Evolutionary conservation across 2,113 vertebrate species (phyloP), one percentile per base, ranked within the genome.

Genomic region (Periophthalmodon schlosseri): DNA sequence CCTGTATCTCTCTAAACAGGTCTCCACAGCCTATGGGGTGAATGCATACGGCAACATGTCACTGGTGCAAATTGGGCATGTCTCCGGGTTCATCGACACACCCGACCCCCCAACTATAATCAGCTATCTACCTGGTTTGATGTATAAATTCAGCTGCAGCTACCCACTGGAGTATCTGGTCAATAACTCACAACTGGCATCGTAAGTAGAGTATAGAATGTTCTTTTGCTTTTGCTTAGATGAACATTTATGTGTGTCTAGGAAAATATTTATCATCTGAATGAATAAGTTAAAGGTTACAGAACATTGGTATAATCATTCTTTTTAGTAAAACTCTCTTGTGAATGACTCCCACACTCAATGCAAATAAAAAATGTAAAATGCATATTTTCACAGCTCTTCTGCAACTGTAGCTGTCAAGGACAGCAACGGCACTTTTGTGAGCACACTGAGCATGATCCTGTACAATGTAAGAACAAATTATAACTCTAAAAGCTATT

Each of bases 101-200:
- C 97, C 97, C 74, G 97, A 99, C 71, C 97, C 97, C 24, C 95
- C 96, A 70, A 93, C 96, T 0, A 94, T 98, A 76, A 99, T 99
- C 93, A 99, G 97, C 89, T 99, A 99, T 89, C 90, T 98, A 84
- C 97, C 97, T 70, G 96, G 97, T 12, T 94, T 99, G 87, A 91
- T 97, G 83, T 99, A 98, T 80, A 97, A 98, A 91, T 99, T 98
- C 93, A 99, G 97, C 91, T 99, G 97, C 90, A 98, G 95, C 86
- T 99, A 99, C 76, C 97, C 97, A 2, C 87, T 99, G 93, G 96
- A 99, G 90, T 99, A 99, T 83, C 89, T 99, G 93, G 96, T 99
- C 86, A 99, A 99, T 92, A 99, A 97, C 69, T 97, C 97, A 5
- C 97, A 99, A 78, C 94, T 99, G 70, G 96, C 97, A 77, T 97